Percentiles rank a stretch among this genome's conserved stretches.
Evolutionary conservation across 1,140 invertebrate species (phyloP).

Genomic region (Cepaea nemoralis): DNA sequence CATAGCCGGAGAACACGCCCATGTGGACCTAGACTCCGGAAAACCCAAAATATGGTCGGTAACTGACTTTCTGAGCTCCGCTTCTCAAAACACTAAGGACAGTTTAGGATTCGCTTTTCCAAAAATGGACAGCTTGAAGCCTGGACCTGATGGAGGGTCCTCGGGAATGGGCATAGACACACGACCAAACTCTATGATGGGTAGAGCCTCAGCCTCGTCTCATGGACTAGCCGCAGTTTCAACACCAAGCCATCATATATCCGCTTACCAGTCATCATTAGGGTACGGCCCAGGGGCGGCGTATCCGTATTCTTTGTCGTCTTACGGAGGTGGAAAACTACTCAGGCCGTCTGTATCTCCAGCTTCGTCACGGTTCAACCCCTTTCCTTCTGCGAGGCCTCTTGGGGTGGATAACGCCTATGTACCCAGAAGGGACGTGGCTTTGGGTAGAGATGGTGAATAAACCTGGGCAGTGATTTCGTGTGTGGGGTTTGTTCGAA

Average conservation of each 20-base stretch:
- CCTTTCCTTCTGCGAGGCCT: conserved; percentile 23
- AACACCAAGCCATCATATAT: conserved; percentile 25
- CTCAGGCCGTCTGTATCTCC: conserved; percentile 26
- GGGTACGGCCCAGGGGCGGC: conserved; percentile 21
- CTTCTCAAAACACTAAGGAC: conserved; percentile 20
- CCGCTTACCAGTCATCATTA: conserved; percentile 33
- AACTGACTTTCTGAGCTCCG: conserved; percentile 46
- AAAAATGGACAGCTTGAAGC: conserved; percentile 23
- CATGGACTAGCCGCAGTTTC: conserved; percentile 21
- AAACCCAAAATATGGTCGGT: conserved; percentile 56
- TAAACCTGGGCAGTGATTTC: neutral
- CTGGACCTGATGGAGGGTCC: neutral
- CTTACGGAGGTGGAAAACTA: conserved; percentile 34
- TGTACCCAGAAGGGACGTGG: conserved; percentile 12
- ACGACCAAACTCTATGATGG: conserved; percentile 11
- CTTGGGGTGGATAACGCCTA: conserved; percentile 34
- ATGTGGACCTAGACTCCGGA: conserved; percentile 42
- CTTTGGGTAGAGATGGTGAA: conserved; percentile 28
- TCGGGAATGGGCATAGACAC: neutral
- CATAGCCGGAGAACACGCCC: conserved; percentile 36
- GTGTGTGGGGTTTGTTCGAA: neutral
- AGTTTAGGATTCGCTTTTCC: neutral
- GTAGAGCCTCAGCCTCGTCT: conserved; percentile 15
- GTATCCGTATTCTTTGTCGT: conserved; percentile 33
- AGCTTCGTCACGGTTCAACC: conserved; percentile 29